A percentile compares a stretch with the other conserved stretches of the same genome.
Evolutionary conservation across 2,888 invertebrate species (phyloP).

Genomic region (Mesochorus sp.): DNA sequence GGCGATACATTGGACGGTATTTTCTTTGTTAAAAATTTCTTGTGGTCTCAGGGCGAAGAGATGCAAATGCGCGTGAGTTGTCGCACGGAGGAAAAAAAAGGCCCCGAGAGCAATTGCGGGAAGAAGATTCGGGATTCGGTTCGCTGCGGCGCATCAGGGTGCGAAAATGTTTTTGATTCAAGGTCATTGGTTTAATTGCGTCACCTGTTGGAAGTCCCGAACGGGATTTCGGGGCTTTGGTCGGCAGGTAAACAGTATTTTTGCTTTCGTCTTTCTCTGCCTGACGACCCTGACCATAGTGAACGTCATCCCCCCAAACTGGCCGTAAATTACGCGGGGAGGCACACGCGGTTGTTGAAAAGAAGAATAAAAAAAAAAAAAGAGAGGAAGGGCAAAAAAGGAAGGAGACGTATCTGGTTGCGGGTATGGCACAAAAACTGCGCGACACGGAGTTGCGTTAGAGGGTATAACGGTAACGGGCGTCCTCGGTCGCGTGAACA

Average conservation of each 20-base stretch:
- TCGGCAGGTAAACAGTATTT: conserved; percentile 60
- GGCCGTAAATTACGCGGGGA: conserved; percentile 70
- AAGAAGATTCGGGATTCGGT: conserved; percentile 22
- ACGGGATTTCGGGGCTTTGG: conserved; percentile 43
- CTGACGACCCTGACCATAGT: conserved; percentile 68
- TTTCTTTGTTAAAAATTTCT: conserved; percentile 53
- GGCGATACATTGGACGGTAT: conserved; percentile 31
- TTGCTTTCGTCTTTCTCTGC: conserved; percentile 42
- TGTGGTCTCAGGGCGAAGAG: conserved; percentile 46
- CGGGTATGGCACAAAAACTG: conserved; percentile 70
- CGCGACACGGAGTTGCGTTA: conserved; percentile 70
- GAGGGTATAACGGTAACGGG: conserved; percentile 67
- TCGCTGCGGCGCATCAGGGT: conserved; percentile 63
- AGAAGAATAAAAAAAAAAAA: conserved; percentile 66
- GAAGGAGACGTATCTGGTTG: conserved; percentile 24
- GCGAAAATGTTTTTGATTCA: conserved; percentile 77
- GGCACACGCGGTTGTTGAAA: conserved; percentile 59
- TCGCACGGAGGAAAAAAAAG: conserved; percentile 9
- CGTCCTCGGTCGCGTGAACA: conserved; percentile 65
- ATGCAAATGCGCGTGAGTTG: conserved; percentile 45
- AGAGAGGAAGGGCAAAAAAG: conserved; percentile 22
- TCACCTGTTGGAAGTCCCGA: conserved; percentile 74
- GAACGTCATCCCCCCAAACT: conserved; percentile 56
- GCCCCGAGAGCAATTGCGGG: conserved; percentile 11
- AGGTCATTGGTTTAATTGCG: conserved; percentile 78